Evolutionary conservation across 2,797 vertebrate species (phyloP).

Genomic region (Chelonia mydas): DNA sequence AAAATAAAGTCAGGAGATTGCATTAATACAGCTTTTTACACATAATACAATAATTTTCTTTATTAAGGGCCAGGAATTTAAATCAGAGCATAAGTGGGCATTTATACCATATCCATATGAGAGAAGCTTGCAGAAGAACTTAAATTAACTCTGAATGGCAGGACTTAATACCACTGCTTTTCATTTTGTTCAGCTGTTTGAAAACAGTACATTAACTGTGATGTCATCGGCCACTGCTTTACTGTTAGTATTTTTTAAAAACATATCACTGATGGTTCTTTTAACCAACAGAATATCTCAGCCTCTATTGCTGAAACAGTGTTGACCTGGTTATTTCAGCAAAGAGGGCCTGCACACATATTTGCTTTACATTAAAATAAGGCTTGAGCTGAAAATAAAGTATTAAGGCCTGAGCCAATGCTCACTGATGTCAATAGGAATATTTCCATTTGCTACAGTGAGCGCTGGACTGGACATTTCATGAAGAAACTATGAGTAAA

Average conservation of each 20-base stretch:
- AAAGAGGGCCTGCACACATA: not conserved
- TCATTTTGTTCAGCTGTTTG: constrained; percentile 68
- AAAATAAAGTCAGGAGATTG: constrained; percentile 13
- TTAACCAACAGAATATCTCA: constrained; percentile 37
- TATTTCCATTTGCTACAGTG: constrained; percentile 37
- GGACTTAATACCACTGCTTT: constrained; percentile 58
- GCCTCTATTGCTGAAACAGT: constrained; percentile 13
- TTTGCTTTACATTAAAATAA: not conserved
- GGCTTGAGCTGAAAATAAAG: not conserved
- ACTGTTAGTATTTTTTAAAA: not conserved
- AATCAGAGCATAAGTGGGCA: constrained; percentile 65
- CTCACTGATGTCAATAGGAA: not conserved
- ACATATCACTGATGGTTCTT: constrained; percentile 52
- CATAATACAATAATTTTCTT: constrained; percentile 71
- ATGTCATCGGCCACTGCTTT: constrained; percentile 61
- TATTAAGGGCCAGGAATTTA: constrained; percentile 41
- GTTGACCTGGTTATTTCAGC: constrained; percentile 16
- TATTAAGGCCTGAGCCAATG: not conserved
- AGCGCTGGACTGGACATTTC: not conserved
- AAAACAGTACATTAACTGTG: constrained; percentile 65
- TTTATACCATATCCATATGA: constrained; percentile 68
- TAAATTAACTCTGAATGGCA: constrained; percentile 71
- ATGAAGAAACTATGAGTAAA: constrained; percentile 20
- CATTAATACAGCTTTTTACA: constrained; percentile 22
- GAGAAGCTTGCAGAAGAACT: constrained; percentile 65